Conservation (phyloP, 1,140 invertebrate species). For the Drosophila erecta region DNA sequence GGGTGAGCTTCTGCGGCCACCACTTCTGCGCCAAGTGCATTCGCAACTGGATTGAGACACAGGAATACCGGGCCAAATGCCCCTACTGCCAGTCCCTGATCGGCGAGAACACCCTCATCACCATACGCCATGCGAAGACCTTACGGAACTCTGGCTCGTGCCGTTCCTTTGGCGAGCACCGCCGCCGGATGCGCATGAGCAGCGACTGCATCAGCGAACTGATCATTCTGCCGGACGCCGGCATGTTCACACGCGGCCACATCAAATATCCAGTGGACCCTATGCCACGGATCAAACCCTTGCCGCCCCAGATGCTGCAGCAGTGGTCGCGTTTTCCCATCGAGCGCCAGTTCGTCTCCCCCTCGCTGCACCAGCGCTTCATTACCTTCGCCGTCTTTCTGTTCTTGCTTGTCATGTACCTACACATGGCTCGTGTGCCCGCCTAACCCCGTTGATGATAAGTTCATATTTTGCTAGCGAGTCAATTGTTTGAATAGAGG, state of each 20-base stretch:
- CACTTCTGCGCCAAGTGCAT: conserved; percentile 53
- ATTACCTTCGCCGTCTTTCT: conserved; percentile 14
- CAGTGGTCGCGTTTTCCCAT: neutral
- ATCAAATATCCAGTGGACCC: neutral
- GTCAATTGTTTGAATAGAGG: no score
- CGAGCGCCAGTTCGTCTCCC: neutral
- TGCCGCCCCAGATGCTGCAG: conserved; percentile 31
- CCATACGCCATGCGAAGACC: neutral
- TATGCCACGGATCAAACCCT: conserved; percentile 29
- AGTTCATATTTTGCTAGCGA: no score
- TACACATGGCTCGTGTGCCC: neutral
- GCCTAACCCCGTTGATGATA: no score
- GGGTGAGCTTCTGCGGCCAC: conserved; percentile 58
- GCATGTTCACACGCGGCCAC: conserved; percentile 15
- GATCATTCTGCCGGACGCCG: conserved; percentile 2
- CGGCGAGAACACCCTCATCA: conserved; percentile 39
- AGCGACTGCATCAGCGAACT: neutral
- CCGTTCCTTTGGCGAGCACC: conserved; percentile 20
- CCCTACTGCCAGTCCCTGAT: conserved; percentile 51
- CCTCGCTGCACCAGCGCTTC: conserved; percentile 8
- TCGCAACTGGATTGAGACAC: conserved; percentile 19
- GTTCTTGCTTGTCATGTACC: conserved; percentile 4
- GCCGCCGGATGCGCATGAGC: neutral
- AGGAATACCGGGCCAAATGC: conserved; percentile 16
- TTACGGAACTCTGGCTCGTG: neutral